phyloP scores from a whole-genome alignment of 2,888 invertebrate genomes.

The Linnaemya tessellans region DNA sequence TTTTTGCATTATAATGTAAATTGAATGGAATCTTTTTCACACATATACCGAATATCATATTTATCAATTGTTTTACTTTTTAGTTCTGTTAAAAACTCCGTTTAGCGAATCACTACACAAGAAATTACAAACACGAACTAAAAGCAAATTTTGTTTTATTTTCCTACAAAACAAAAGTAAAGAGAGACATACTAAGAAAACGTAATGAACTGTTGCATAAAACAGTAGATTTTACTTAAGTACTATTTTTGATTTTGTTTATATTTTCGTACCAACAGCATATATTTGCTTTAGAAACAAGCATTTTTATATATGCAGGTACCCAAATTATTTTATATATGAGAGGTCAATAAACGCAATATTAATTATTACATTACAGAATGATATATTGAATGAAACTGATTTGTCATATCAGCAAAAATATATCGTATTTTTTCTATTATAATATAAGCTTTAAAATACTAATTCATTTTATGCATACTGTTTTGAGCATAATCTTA shows the following conservation, averaged over 20 bases:
- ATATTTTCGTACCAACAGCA: too few relatives aligned
- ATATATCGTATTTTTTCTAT: too few relatives aligned
- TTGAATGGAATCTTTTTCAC: conserved; percentile 9
- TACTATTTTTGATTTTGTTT: not conserved
- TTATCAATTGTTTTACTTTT: not conserved
- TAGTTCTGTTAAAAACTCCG: conserved; percentile 17
- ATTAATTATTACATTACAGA: too few relatives aligned
- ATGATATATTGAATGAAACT: too few relatives aligned
- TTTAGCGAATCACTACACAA: not conserved
- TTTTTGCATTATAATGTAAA: not conserved
- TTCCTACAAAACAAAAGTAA: conserved; percentile 6
- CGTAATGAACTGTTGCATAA: conserved; percentile 5
- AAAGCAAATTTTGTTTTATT: conserved; percentile 33
- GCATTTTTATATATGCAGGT: too few relatives aligned
- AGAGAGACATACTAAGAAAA: not conserved
- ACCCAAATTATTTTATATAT: too few relatives aligned
- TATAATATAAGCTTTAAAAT: too few relatives aligned
- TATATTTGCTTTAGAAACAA: too few relatives aligned
- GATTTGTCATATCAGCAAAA: too few relatives aligned
- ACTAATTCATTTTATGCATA: too few relatives aligned
- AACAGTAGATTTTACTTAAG: conserved; percentile 13
- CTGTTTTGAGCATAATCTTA: too few relatives aligned
- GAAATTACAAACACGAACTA: conserved; percentile 56
- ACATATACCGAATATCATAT: conserved; percentile 11
- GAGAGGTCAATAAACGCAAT: too few relatives aligned